Conservation (phyloP, 2,797 vertebrate species). For the Aldrovandia affinis region DNA sequence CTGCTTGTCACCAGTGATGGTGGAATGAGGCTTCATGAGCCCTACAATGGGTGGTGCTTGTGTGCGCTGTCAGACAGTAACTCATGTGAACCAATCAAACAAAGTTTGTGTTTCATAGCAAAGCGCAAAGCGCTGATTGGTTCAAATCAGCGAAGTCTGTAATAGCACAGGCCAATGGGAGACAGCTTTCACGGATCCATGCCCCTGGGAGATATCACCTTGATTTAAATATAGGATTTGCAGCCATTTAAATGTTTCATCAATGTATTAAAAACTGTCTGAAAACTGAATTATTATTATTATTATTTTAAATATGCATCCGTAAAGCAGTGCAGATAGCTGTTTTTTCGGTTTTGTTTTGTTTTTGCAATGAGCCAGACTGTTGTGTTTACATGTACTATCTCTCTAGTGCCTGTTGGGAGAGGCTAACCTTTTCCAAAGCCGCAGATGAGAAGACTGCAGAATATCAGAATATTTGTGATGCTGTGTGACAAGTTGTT, state of each 20-base stretch:
- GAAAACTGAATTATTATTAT: background rate
- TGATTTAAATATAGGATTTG: background rate
- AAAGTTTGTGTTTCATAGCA: background rate
- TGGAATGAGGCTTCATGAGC: background rate
- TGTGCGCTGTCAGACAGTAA: background rate
- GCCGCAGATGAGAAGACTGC: background rate
- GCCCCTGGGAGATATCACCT: background rate
- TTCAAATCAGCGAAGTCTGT: background rate
- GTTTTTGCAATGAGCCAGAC: background rate
- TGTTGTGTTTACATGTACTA: background rate
- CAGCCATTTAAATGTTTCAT: background rate
- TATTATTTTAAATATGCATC: background rate
- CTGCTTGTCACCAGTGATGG: background rate
- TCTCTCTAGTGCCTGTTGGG: background rate
- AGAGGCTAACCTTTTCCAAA: background rate
- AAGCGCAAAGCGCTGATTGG: no score
- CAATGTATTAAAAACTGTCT: background rate
- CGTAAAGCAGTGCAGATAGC: background rate
- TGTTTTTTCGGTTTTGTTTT: background rate
- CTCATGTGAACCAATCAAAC: background rate
- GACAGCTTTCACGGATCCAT: background rate
- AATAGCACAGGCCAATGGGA: background rate
- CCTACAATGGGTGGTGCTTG: background rate
- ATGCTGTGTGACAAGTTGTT: background rate
- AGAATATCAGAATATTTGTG: background rate